Conservation (phyloP, 2,888 invertebrate genomes). For the Eupithecia pulchellata region DNA sequence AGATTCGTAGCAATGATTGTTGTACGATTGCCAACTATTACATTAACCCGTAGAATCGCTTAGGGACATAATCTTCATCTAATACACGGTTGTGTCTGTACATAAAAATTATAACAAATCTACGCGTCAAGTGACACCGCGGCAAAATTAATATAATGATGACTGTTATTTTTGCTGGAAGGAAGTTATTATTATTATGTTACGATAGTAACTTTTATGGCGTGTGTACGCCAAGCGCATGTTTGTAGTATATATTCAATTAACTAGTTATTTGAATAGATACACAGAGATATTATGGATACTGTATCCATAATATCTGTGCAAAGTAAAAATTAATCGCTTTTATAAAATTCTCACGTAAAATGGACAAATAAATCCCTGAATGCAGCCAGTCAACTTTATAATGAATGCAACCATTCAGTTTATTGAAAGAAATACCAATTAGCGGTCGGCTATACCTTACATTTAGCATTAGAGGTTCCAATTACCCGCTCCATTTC, state of each 20-base stretch:
- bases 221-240: too few relatives aligned
- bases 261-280: background rate
- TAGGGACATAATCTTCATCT: too few relatives aligned
- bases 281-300: too few relatives aligned
- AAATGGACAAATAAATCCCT: background rate
- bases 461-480: slow-evolving; percentile 42
- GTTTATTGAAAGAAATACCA: slow-evolving; percentile 26
- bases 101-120: background rate
- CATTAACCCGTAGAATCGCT: background rate
- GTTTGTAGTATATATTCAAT: too few relatives aligned
- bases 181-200: too few relatives aligned
- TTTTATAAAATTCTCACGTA: background rate
- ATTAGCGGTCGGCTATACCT: slow-evolving; percentile 34
- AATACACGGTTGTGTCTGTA: too few relatives aligned
- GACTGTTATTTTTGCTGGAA: too few relatives aligned
- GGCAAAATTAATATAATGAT: too few relatives aligned
- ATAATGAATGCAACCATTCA: slow-evolving; percentile 13
- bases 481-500: slow-evolving; percentile 55
- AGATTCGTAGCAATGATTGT: background rate
- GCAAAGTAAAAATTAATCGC: background rate
- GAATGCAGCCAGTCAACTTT: background rate
- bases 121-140: background rate
- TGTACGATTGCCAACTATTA: background rate
- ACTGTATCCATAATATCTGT: background rate
- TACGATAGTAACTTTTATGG: too few relatives aligned